Evolutionary conservation across 2,113 vertebrate species (phyloP).

Genomic region (Miniopterus natalensis): DNA sequence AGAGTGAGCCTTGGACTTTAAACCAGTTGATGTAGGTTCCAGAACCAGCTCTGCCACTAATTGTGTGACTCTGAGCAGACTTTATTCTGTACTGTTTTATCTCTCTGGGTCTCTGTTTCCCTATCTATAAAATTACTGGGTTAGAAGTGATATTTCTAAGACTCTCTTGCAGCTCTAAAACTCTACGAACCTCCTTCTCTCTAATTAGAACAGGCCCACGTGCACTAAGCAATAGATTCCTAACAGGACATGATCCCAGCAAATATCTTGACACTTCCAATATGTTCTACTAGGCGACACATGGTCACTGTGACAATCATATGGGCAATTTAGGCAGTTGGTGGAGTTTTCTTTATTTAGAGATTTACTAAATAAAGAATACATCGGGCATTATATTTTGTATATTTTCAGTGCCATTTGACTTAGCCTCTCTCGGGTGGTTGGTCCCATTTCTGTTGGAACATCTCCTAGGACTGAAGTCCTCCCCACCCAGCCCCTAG

Average conservation of each 20-base stretch:
- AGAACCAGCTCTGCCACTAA: background rate
- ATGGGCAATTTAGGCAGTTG: background rate
- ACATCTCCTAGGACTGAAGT: background rate
- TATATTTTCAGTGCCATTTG: background rate
- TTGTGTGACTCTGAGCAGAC: background rate
- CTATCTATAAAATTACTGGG: background rate
- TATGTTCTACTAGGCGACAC: background rate
- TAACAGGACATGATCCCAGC: background rate
- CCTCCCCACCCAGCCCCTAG: background rate
- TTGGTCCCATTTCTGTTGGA: background rate
- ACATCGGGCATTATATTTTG: background rate
- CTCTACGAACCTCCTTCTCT: background rate
- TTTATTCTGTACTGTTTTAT: background rate
- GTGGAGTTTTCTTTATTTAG: background rate
- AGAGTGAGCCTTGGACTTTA: background rate
- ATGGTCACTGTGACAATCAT: background rate
- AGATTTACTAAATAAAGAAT: background rate
- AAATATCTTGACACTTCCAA: background rate
- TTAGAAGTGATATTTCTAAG: background rate
- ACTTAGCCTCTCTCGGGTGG: background rate
- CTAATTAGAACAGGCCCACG: background rate
- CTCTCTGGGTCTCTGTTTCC: conserved; percentile 17
- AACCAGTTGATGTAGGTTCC: background rate
- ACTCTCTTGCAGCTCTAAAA: background rate
- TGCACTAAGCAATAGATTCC: background rate